Base-by-base conservation (phyloP, 2,888 invertebrate genomes). In the Mystacides longicornis region DNA sequence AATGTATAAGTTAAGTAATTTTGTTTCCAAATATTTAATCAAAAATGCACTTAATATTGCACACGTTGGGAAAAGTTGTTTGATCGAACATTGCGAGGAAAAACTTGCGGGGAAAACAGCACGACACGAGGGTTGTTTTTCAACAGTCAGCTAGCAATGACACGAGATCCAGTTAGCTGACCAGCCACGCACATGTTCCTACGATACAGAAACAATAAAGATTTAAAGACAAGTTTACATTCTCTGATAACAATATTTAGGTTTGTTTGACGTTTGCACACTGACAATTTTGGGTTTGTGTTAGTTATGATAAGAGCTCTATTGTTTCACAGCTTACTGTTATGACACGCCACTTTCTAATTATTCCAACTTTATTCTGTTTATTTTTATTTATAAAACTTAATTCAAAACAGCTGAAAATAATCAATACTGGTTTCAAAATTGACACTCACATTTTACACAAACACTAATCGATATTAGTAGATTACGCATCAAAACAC, bases 241-340 rank as follows among this genome's bases (percentile, higher is more conserved):
- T 37, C 7, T 14, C 7, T 37, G 16, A 37, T 37, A 14, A 37
- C 14, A 37, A 37, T 37, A 37, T 37, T 37, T 37, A 37, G n/a
- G n/a, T n/a, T n/a, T n/a, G 37, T 37, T 37, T 37, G 37, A 37
- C 37, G 37, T 37, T 37, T 37, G 37, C 37, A 37, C 37, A 37
- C 14, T 37, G 37, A n/a, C 37, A 37, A 4, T 37, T 14, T n/a
- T 37, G 5, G 14, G 16, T 37, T 14, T n/a, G n/a, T n/a, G n/a
- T n/a, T n/a, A n/a, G n/a, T n/a, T 3, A 37, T 27, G 11, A 27
- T 11, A 27, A 27, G 11, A 27, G 11, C 14, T 14, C 37, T 37
- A n/a, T 37, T 14, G 37, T 37, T 37, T 37, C 14, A 14, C 37
- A n/a, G 3, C 14, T 37, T 14, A 27, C 11, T 27, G 11, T 16